phyloP scores from a whole-genome alignment of 2,888 invertebrate genomes.

The Cyclophora punctaria region DNA sequence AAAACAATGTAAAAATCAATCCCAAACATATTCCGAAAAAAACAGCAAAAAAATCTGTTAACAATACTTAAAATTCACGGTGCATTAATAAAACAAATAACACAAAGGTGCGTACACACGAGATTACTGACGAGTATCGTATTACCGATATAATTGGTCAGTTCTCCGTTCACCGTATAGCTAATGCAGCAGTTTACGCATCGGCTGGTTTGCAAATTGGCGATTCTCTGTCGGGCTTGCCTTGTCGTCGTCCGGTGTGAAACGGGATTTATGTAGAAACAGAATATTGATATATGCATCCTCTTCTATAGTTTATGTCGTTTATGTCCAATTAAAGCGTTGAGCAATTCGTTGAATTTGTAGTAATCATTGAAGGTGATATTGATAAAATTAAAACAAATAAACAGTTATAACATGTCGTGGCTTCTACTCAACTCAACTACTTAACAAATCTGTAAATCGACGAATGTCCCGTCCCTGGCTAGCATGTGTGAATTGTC shows the following conservation, averaged over 20 bases:
- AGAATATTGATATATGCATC: too few species aligned
- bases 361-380: not conserved
- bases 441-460: too few species aligned
- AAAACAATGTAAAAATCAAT: too few species aligned
- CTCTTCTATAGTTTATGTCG: too few species aligned
- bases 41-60: constrained; percentile 5
- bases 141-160: constrained; percentile 55
- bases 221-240: constrained; percentile 57
- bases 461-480: too few species aligned
- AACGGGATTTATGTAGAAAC: constrained; percentile 24
- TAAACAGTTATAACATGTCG: not conserved
- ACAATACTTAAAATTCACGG: constrained; percentile 20
- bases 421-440: not conserved
- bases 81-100: constrained; percentile 32
- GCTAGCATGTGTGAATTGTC: too few species aligned
- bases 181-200: constrained; percentile 70
- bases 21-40: constrained; percentile 1
- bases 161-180: constrained; percentile 42
- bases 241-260: constrained; percentile 39
- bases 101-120: constrained; percentile 37
- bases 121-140: constrained; percentile 37
- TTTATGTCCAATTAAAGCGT: not conserved
- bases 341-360: not conserved
- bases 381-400: not conserved
- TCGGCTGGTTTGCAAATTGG: constrained; percentile 68